These are phyloP conservation scores for Eupeodes corollae DNA, from an alignment of 1,140 invertebrate genomes.

Conservation along the genomic window DNA sequence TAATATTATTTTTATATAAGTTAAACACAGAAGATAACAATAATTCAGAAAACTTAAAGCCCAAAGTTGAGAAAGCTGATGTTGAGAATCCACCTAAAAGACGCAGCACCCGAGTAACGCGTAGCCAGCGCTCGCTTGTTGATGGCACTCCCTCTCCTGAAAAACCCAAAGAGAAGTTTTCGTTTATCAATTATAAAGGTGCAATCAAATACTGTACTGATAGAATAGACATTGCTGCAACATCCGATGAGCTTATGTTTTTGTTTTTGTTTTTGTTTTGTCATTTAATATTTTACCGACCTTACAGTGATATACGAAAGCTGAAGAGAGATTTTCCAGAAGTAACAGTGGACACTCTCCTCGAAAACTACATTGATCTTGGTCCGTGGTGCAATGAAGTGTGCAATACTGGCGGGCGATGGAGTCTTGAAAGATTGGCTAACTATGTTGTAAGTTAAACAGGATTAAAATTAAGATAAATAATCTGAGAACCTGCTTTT, in stretches of 20 bases:
- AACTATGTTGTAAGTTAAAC: slow-evolving; percentile 41
- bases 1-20: not conserved
- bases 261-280: not conserved
- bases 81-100: slow-evolving; percentile 28
- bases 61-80: slow-evolving; percentile 6
- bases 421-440: slow-evolving; percentile 50
- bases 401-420: slow-evolving; percentile 42
- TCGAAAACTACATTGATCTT: slow-evolving; percentile 49
- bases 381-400: slow-evolving; percentile 44
- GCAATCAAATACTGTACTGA: slow-evolving; percentile 41
- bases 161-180: slow-evolving; percentile 20
- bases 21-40: not conserved
- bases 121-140: slow-evolving; percentile 25
- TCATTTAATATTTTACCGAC: not conserved
- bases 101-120: slow-evolving; percentile 20
- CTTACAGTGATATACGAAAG: slow-evolving; percentile 50
- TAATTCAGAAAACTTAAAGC: not conserved
- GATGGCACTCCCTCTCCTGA: slow-evolving; percentile 18
- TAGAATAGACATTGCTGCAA: slow-evolving; percentile 40
- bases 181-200: slow-evolving; percentile 39
- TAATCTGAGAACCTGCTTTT: slow-evolving; percentile 33
- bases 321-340: slow-evolving; percentile 48
- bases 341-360: slow-evolving; percentile 42
- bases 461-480: slow-evolving; percentile 1
- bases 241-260: slow-evolving; percentile 42